Evolutionary conservation across 2,888 invertebrate genomes (phyloP), one percentile per base, ranked within the genome.

Genomic region (Ypsolopha scabrella): DNA sequence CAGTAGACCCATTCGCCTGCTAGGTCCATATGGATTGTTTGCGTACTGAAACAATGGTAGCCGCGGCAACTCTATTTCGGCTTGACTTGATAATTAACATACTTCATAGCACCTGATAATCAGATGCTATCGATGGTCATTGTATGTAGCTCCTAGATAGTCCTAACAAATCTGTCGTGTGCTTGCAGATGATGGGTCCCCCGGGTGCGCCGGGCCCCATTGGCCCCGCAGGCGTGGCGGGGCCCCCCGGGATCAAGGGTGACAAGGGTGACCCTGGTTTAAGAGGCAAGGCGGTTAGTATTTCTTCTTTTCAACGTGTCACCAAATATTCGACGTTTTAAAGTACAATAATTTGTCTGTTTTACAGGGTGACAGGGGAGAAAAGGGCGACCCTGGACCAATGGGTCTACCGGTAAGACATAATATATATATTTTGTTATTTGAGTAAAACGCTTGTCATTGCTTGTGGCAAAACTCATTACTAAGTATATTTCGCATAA

Each of bases 401-500:
- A 97, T 97, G 96, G 98, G 97, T 67, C 87, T 98, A 69, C 97
- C 97, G 75, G 97, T 97, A 90, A 92, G 94, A 93, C 68, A n/a
- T n/a, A 54, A 35, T 35, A 37, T 39, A 13, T 44, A 24, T 24
- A 24, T 24, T 24, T 24, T 24, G 24, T 24, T 24, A 24, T 24
- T 24, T 24, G 4, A 24, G 24, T 24, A 24, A 2, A 24, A 24
- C 2, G 24, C 4, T 24, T 3, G 24, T 24, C 24, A 4, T 4
- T 3, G 24, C 24, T 3, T 24, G 4, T 3, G 4, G 24, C 24
- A 24, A 24, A 24, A 24, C 24, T 24, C 24, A 24, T 3, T 24
- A 24, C 24, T 4, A 24, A 24, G 24, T 24, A 24, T 24, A 24
- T 24, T 24, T 3, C 24, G 2, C 2, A 3, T 4, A 24, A 24